Evolutionary conservation across 2,113 vertebrate species (phyloP).

Genomic region (Macheiramphus alcinus): DNA sequence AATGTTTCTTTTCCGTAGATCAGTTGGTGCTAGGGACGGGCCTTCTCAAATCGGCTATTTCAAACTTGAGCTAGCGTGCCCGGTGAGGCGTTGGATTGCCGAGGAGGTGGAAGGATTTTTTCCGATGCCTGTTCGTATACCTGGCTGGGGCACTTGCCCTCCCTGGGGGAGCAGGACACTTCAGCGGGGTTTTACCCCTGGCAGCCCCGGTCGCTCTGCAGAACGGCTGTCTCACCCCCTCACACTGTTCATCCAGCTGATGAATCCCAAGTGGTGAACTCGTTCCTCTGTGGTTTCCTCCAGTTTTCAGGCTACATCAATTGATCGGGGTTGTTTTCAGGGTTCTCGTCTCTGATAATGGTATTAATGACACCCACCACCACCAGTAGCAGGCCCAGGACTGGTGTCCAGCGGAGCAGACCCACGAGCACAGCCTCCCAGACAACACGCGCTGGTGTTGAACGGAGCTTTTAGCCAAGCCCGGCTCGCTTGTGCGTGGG

Average conservation of each 20-base stretch:
- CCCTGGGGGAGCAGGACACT: background rate
- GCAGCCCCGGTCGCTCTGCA: fast-evolving
- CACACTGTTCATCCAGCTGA: fast-evolving
- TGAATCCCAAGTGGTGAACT: background rate
- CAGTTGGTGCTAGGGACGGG: background rate
- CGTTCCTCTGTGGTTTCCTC: fast-evolving
- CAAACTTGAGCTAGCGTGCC: background rate
- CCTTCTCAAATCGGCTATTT: background rate
- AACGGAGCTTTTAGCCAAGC: fast-evolving
- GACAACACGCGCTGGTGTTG: fast-evolving
- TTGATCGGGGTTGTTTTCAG: background rate
- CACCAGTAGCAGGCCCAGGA: background rate
- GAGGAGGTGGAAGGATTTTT: background rate
- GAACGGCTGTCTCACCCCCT: fast-evolving
- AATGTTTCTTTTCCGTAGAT: background rate
- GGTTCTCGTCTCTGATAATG: fast-evolving
- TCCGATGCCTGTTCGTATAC: fast-evolving
- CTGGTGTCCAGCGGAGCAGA: background rate
- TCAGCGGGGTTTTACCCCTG: fast-evolving
- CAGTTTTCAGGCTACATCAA: fast-evolving
- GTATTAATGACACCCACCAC: too few relatives aligned
- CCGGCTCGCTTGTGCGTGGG: fast-evolving
- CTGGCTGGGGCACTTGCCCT: background rate
- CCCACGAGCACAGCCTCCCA: background rate
- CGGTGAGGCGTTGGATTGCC: background rate